These are phyloP conservation scores for Drosophila borborema DNA, from an alignment of 2,888 invertebrate genomes.

Conservation along the genomic window DNA sequence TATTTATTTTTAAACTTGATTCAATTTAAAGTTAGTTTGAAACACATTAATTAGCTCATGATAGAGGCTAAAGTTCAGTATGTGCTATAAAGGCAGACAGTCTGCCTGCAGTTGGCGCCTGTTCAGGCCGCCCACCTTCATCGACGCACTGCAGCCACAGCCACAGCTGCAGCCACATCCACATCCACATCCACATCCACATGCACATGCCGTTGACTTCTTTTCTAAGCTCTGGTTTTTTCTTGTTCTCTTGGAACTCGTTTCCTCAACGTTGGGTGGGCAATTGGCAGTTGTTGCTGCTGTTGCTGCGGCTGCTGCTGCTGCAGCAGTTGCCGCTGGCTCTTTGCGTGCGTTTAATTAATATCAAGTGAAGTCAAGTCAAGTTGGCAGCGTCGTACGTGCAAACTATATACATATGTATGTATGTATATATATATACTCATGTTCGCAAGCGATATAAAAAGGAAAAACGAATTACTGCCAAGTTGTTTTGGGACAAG, in stretches of 20 bases:
- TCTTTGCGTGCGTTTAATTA: constrained; percentile 76
- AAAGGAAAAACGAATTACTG: constrained; percentile 65
- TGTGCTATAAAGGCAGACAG: neutral
- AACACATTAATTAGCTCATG: neutral
- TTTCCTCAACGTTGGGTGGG: constrained; percentile 61
- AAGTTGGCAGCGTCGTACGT: constrained; percentile 46
- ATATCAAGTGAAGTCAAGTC: constrained; percentile 59
- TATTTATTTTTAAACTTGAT: neutral
- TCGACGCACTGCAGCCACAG: constrained; percentile 45
- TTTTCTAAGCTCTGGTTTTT: constrained; percentile 50
- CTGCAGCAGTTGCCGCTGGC: constrained; percentile 47
- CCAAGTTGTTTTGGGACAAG: constrained; percentile 78
- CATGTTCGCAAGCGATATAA: constrained; percentile 52
- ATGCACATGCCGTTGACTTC: constrained; percentile 52
- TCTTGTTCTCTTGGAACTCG: constrained; percentile 48
- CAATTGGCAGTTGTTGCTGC: constrained; percentile 34
- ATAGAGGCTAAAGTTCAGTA: neutral
- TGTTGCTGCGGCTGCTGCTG: constrained; percentile 8
- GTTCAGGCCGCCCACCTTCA: constrained; percentile 53
- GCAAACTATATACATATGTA: constrained; percentile 17
- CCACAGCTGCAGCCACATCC: neutral
- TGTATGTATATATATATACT: constrained; percentile 26
- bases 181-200: neutral
- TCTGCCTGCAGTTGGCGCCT: neutral
- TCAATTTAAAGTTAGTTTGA: neutral